Evolutionary conservation across 2,113 vertebrate genomes (phyloP), one percentile per base, ranked within the genome.

Genomic region (Myrmophylax atrothorax): DNA sequence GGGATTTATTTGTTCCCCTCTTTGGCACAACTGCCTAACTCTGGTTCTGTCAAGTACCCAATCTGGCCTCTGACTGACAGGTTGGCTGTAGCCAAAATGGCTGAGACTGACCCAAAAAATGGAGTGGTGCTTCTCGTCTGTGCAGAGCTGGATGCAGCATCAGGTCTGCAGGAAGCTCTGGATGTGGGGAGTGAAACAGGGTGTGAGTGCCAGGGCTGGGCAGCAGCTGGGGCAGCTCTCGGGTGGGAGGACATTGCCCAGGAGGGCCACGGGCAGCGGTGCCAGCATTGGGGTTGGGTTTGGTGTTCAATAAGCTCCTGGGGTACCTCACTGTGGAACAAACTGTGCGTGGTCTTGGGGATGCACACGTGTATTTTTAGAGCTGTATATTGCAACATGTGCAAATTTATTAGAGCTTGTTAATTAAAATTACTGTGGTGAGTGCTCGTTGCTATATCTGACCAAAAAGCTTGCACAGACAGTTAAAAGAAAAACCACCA

Each of bases 341-440:
- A 4, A 72, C 89, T 78, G 75, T 31, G 69, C 18, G 0, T 8
- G 0, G 31, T n/a, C 83, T 55, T 64, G 37, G 53, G 62, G 66
- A 75, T n/a, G 24, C 70, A 58, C 63, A 3, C 1, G 2, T 67
- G 56, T 94, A 75, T 94, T 95, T 93, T 94, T 94, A 95, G 91
- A 91, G 60, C 60, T 50, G 31, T 84, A 3, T 72, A 91, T 72
- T 88, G 90, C 89, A 94, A 89, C 93, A 78, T 84, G 89, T 95
- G 94, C 74, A 89, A 33, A 93, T 93, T 92, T 96, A 96, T 95
- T 96, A 95, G 93, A 95, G 89, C 84, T 97, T 93, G 89, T 92
- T 96, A 96, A 95, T 96, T 96, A 95, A 95, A 95, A 96, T 91
- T 40, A 68, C 87, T 92, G 89, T 84, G 87, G 93, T 62, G 63